Evolutionary conservation across 2,888 invertebrate genomes (phyloP).

Genomic region (Polydrusus pterygomalis): DNA sequence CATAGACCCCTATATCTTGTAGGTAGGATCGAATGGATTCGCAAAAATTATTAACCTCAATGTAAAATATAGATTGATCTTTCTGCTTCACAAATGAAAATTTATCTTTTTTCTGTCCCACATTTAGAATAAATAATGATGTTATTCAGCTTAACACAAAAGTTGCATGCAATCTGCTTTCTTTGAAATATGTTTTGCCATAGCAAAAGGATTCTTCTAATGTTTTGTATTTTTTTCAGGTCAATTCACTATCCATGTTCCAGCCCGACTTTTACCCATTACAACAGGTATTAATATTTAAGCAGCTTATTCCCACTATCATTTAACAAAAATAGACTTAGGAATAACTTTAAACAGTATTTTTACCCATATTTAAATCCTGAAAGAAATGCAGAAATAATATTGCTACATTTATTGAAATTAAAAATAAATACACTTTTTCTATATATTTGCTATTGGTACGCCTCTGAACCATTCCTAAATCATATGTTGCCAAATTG

Average conservation of each 20-base stretch:
- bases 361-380: constrained; percentile 3
- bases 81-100: too few relatives aligned
- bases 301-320: constrained; percentile 15
- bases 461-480: too few relatives aligned
- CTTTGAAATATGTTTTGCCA: not conserved
- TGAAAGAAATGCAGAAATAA: constrained; percentile 3
- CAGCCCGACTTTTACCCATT: constrained; percentile 67
- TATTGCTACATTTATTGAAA: not conserved
- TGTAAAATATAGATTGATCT: too few relatives aligned
- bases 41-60: too few relatives aligned
- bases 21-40: too few relatives aligned
- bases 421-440: too few relatives aligned
- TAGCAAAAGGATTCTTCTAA: not conserved
- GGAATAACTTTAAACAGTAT: constrained; percentile 32
- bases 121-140: too few relatives aligned
- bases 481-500: not conserved
- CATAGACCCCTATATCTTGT: too few relatives aligned
- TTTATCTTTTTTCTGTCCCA: too few relatives aligned
- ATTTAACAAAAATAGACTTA: constrained; percentile 9
- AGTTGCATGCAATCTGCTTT: constrained; percentile 6
- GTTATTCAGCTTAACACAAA: not conserved
- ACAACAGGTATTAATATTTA: constrained; percentile 65
- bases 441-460: too few relatives aligned
- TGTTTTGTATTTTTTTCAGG: constrained; percentile 65
- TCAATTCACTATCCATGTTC: constrained; percentile 69